A percentile compares a stretch with the other conserved stretches of the same genome.
These are phyloP conservation scores for Smithornis capensis DNA, from an alignment of 2,113 vertebrate species.

Conservation along the genomic window DNA sequence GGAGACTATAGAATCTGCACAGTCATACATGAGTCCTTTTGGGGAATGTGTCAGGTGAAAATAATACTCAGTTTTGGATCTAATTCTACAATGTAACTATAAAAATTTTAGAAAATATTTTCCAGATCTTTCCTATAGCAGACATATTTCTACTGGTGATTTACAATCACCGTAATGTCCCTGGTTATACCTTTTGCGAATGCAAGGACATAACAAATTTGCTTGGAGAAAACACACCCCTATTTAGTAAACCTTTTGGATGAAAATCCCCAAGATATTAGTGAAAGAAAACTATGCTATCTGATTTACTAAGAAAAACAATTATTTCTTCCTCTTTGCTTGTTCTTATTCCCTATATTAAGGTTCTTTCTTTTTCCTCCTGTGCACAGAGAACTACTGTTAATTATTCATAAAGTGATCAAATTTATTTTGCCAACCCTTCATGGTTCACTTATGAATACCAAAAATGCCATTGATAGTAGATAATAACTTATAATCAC, in stretches of 20 bases:
- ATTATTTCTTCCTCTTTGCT: not conserved
- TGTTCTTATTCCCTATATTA: not conserved
- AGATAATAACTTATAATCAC: not conserved
- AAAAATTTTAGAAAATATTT: not conserved
- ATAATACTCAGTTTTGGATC: not conserved
- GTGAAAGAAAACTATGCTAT: not conserved
- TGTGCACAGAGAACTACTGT: not conserved
- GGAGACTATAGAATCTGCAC: not conserved
- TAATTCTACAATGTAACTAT: not conserved
- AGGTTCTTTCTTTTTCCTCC: not conserved
- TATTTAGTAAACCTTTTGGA: not conserved
- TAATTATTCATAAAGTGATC: not conserved
- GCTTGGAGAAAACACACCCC: not conserved
- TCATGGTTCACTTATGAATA: not conserved
- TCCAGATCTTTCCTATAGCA: not conserved
- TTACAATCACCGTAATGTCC: not conserved
- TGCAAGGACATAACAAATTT: not conserved
- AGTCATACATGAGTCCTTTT: not conserved
- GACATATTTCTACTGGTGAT: not conserved
- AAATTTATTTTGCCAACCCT: not conserved
- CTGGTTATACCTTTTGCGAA: not conserved
- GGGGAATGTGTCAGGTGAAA: not conserved
- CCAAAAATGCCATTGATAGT: not conserved
- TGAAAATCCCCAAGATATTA: rapidly evolving
- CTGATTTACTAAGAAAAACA: not conserved